These are phyloP conservation scores for Gadus macrocephalus DNA, from an alignment of 2,113 vertebrate species.

Conservation along the genomic window DNA sequence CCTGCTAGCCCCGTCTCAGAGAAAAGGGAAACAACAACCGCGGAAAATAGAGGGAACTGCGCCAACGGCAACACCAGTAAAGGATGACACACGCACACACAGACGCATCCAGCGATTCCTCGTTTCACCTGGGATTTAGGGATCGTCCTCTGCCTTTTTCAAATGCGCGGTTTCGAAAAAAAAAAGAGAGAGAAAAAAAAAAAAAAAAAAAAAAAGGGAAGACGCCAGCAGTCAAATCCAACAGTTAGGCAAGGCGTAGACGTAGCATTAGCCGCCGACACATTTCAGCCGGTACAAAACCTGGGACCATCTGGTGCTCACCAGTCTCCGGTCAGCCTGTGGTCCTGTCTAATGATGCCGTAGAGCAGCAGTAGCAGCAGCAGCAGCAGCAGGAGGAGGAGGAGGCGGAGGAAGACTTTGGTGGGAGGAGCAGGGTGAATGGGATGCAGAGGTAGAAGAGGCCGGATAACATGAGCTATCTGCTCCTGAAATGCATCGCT, in stretches of 20 bases:
- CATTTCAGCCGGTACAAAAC: slow-evolving; percentile 46
- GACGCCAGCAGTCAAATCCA: slow-evolving; percentile 39
- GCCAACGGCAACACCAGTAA: slow-evolving; percentile 55
- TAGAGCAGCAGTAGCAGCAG: slow-evolving; percentile 40
- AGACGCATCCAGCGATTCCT: slow-evolving; percentile 55
- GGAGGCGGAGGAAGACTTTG: slow-evolving; percentile 11
- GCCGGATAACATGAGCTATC: slow-evolving; percentile 64
- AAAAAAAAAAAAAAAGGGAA: too few species aligned
- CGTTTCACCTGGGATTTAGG: not conserved
- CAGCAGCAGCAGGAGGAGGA: slow-evolving; percentile 61
- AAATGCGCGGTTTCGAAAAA: not conserved
- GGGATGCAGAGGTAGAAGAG: slow-evolving; percentile 68
- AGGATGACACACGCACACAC: slow-evolving; percentile 56
- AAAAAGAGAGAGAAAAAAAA: not conserved
- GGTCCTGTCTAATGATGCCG: slow-evolving; percentile 70
- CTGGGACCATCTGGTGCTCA: slow-evolving; percentile 50
- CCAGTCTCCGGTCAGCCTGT: slow-evolving; percentile 59
- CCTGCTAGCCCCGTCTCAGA: slow-evolving; percentile 67
- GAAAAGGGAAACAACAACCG: slow-evolving; percentile 56
- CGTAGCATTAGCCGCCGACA: slow-evolving; percentile 53
- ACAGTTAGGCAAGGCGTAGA: slow-evolving; percentile 32
- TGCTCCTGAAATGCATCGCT: slow-evolving; percentile 54
- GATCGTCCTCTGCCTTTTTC: too few species aligned
- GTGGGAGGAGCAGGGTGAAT: slow-evolving; percentile 67
- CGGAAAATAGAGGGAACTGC: slow-evolving; percentile 56